Conservation (phyloP, 2,797 vertebrate species). For the Pogonophryne albipinna region DNA sequence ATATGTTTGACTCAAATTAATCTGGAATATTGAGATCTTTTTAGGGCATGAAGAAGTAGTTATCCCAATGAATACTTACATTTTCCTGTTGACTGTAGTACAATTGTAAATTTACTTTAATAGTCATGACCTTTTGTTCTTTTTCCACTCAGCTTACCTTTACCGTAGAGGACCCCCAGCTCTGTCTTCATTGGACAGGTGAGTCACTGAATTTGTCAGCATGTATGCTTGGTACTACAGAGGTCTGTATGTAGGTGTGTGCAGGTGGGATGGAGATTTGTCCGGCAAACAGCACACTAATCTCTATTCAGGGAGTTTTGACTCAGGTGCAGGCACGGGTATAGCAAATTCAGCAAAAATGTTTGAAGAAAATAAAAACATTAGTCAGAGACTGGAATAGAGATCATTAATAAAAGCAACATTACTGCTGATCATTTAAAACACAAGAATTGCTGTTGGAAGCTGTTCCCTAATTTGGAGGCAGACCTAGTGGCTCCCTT, state of each 20-base stretch:
- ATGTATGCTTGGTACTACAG: slow-evolving; percentile 7
- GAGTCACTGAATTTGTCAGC: slow-evolving; percentile 32
- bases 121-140: neutral
- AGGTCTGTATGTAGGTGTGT: slow-evolving; percentile 9
- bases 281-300: slow-evolving; percentile 22
- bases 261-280: slow-evolving; percentile 30
- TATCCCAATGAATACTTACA: neutral
- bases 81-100: neutral
- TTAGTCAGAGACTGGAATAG: slow-evolving; percentile 2
- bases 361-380: slow-evolving; percentile 21
- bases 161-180: slow-evolving; percentile 21
- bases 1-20: too few relatives aligned
- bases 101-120: neutral
- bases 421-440: slow-evolving; percentile 21
- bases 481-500: slow-evolving; percentile 13
- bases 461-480: slow-evolving; percentile 22
- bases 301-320: slow-evolving; percentile 13
- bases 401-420: slow-evolving; percentile 11
- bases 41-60: too few relatives aligned
- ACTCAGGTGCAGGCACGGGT: slow-evolving; percentile 27
- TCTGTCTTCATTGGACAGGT: slow-evolving; percentile 60
- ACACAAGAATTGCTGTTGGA: slow-evolving; percentile 7
- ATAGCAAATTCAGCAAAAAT: slow-evolving; percentile 42
- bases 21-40: too few relatives aligned
- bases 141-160: slow-evolving; percentile 50